A percentile compares a stretch with the other conserved stretches of the same genome.
Evolutionary conservation across 2,888 invertebrate genomes (phyloP).

Genomic region (Pachymerium ferrugineum): DNA sequence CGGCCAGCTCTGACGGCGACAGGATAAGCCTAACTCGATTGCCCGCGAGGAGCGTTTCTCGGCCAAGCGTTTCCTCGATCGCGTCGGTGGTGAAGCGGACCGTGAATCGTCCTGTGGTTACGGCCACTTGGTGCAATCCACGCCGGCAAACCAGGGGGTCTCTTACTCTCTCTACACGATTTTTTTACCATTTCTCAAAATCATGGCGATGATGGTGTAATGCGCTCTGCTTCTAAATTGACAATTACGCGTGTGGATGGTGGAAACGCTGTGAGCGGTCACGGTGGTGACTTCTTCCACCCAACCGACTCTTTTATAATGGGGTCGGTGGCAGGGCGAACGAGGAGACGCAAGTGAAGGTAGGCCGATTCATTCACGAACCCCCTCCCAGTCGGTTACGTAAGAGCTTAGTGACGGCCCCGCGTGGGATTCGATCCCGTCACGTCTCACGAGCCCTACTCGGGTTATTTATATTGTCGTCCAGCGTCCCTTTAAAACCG

Average conservation of each 20-base stretch:
- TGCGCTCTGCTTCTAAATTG: too few relatives aligned
- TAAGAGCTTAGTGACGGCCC: conserved; percentile 8
- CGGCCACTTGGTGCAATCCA: too few relatives aligned
- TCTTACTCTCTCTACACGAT: too few relatives aligned
- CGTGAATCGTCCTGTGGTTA: too few relatives aligned
- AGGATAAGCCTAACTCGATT: background rate
- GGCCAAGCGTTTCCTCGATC: background rate
- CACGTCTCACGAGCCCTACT: conserved; percentile 1
- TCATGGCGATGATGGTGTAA: background rate
- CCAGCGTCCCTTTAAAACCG: background rate
- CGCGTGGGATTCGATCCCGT: conserved; percentile 12
- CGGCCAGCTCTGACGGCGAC: background rate
- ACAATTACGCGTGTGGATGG: too few relatives aligned
- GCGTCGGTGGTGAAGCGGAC: too few relatives aligned
- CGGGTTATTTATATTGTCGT: conserved; percentile 15
- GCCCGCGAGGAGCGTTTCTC: background rate
- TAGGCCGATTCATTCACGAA: background rate
- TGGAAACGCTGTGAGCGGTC: too few relatives aligned
- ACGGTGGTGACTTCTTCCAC: too few relatives aligned
- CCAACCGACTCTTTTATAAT: too few relatives aligned
- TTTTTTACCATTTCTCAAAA: too few relatives aligned
- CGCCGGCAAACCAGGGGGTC: too few relatives aligned
- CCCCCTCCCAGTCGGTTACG: background rate
- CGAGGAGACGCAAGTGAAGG: background rate
- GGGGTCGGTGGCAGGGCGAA: background rate